A percentile compares a stretch with the other conserved stretches of the same genome.
phyloP scores from a whole-genome alignment of 2,113 vertebrate genomes.

The Irena cyanogastra region DNA sequence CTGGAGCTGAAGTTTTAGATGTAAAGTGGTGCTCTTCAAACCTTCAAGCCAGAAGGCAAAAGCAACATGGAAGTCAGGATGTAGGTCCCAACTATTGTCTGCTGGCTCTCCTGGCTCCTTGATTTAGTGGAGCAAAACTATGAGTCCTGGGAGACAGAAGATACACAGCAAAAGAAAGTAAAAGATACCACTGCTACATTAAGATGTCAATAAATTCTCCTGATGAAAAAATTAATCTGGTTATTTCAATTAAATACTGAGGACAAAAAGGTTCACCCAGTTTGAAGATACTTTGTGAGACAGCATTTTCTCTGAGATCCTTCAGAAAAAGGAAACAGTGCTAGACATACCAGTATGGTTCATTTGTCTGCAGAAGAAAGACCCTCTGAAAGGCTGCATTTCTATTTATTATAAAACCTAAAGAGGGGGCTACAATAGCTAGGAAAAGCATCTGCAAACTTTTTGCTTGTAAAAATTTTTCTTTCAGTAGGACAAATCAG shows the following conservation, averaged over 20 bases:
- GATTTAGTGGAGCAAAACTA: neutral
- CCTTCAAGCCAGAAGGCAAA: neutral
- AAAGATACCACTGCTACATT: neutral
- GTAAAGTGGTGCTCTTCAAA: neutral
- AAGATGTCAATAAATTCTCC: neutral
- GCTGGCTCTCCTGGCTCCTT: neutral
- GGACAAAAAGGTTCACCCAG: neutral
- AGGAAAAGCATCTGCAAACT: neutral
- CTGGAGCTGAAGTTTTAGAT: neutral
- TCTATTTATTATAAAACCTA: neutral
- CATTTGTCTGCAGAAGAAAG: neutral
- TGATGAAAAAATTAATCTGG: neutral
- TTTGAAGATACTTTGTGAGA: neutral
- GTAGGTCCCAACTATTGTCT: rapidly evolving
- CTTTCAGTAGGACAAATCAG: neutral
- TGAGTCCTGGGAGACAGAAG: rapidly evolving
- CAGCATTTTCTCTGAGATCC: neutral
- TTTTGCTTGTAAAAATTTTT: neutral
- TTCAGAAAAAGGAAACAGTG: neutral
- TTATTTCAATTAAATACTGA: neutral
- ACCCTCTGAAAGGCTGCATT: neutral
- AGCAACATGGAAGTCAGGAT: neutral
- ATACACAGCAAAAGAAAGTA: neutral
- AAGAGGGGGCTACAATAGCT: neutral
- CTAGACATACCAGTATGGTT: neutral